phyloP scores from a whole-genome alignment of 2,113 vertebrate species.

The Protobothrops mucrosquamatus region DNA sequence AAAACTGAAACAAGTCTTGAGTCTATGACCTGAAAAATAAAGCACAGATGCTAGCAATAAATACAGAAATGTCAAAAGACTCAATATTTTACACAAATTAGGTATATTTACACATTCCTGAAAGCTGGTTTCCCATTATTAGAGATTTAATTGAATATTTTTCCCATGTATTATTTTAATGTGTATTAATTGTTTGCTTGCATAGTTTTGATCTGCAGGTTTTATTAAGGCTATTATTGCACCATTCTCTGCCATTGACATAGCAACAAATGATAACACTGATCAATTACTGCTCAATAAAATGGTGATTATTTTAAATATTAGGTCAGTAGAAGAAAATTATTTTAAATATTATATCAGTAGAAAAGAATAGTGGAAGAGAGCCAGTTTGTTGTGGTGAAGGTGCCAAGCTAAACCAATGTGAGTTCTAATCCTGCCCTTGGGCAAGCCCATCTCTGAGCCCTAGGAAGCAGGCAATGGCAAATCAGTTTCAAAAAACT shows the following conservation, averaged over 20 bases:
- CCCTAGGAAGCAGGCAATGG: background rate
- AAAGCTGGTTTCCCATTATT: background rate
- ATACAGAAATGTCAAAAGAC: conserved; percentile 2
- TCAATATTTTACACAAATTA: background rate
- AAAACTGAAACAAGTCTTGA: conserved; percentile 96
- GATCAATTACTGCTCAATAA: conserved; percentile 11
- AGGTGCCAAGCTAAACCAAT: background rate
- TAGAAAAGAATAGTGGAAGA: background rate
- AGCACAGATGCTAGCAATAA: background rate
- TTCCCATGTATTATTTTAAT: background rate
- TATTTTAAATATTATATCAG: background rate
- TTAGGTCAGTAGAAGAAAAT: background rate
- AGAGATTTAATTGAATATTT: background rate
- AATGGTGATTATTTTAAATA: background rate
- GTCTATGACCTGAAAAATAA: conserved; percentile 87
- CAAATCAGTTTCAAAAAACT: background rate
- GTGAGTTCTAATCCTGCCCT: background rate
- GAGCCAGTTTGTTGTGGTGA: background rate
- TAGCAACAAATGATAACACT: background rate
- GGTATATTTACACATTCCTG: background rate
- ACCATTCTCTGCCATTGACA: background rate
- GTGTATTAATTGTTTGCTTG: background rate
- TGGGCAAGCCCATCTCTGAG: background rate
- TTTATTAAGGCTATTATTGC: background rate
- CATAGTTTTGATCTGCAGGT: background rate